phyloP scores from a whole-genome alignment of 2,888 invertebrate species.

The Lycia hirtaria region DNA sequence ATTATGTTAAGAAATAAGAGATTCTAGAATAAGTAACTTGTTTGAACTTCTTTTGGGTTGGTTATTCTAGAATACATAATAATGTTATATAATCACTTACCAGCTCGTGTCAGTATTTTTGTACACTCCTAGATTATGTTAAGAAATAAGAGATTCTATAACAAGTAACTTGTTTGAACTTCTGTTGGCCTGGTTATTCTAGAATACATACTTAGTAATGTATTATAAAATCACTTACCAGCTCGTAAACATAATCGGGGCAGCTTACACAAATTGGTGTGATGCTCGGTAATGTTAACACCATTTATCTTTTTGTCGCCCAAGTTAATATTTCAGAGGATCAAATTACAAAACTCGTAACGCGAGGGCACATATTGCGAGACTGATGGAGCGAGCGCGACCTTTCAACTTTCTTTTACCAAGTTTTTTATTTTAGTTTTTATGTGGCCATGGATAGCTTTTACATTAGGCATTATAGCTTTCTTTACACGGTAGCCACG shows the following conservation, averaged over 20 bases:
- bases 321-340: constrained; percentile 78
- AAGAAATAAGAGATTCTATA: too few relatives aligned
- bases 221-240: constrained; percentile 15
- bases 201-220: not conserved
- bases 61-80: too few relatives aligned
- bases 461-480: too few relatives aligned
- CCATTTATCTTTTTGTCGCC: constrained; percentile 67
- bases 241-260: constrained; percentile 30
- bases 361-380: constrained; percentile 66
- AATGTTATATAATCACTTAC: too few relatives aligned
- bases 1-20: too few relatives aligned
- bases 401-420: constrained; percentile 24
- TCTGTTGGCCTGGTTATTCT: not conserved
- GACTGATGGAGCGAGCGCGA: constrained; percentile 59
- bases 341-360: constrained; percentile 78
- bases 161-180: too few relatives aligned
- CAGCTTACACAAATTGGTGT: constrained; percentile 48
- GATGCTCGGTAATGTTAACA: constrained; percentile 43
- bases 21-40: too few relatives aligned
- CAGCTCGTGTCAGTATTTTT: too few relatives aligned
- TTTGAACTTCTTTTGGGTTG: too few relatives aligned
- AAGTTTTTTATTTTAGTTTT: constrained; percentile 1
- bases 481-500: too few relatives aligned
- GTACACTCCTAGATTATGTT: too few relatives aligned
- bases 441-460: not conserved